Evolutionary conservation across 1,140 invertebrate genomes (phyloP), one percentile per base, ranked within the genome.

Genomic region (Lepidostoma basale): DNA sequence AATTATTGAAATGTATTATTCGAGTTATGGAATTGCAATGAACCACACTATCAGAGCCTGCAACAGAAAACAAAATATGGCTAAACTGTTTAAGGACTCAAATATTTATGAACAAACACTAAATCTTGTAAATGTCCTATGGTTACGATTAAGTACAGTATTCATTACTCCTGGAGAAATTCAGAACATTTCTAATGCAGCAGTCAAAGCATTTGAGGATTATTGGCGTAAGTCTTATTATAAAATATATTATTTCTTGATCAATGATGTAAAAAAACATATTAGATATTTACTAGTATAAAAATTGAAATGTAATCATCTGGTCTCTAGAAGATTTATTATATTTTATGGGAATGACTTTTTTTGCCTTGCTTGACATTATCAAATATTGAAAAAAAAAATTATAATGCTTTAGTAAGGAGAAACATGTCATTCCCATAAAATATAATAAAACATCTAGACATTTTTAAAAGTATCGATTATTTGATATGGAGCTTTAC

Each of bases 1-100:
- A 79, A 74, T 90, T 16, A 75, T 90, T 4, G 86, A 88, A 42
- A 89, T 89, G 85, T 90, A 89, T 75, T 90, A 90, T 75, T 89
- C 88, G 0, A 79, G 85, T 49, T 81, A 82, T 67, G 88, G 88
- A 2, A 77, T 88, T 8, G 78, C 81, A 2, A 86, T 87, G 66
- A 81, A 88, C 28, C 72, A 78, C 0, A 77, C 75, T 6, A 78
- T 86, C 1, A 82, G 78, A 70, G 87, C 87, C 0, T 89, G 88
- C 60, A 83, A 87, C 58, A 78, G 88, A 64, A 79, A 76, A 16
- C 74, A 76, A 6, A 75, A 83, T 30, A 85, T 88, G 67, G 69
- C 74, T 2, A 77, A 77, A 62, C 66, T 85, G 16, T 73, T 84
- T 3, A 77, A 80, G 10, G 75, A 74, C 12, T 59, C 75, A 0